Percentiles rank a stretch among this genome's conserved stretches.
phyloP scores from a whole-genome alignment of 2,113 vertebrate genomes.

The Sphaerodactylus townsendi region DNA sequence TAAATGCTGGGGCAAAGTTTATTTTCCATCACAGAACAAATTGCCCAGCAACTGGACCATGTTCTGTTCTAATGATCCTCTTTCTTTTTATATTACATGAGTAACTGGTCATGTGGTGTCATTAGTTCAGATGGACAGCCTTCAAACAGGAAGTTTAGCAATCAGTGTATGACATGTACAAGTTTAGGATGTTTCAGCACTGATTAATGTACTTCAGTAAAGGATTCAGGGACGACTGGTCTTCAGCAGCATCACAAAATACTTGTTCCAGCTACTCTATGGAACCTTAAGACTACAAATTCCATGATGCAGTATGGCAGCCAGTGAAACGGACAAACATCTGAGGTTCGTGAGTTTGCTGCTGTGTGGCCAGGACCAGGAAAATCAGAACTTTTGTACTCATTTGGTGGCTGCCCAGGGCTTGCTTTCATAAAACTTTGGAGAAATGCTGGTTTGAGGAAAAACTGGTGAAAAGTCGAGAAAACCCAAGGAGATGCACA shows the following conservation, averaged over 20 bases:
- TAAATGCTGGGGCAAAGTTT: conserved; percentile 53
- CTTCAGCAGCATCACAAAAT: not conserved
- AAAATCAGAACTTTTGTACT: too few relatives aligned
- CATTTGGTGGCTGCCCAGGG: too few relatives aligned
- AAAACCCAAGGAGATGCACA: too few relatives aligned
- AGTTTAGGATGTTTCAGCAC: not conserved
- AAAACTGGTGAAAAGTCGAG: too few relatives aligned
- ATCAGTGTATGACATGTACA: not conserved
- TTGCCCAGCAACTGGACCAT: conserved; percentile 37
- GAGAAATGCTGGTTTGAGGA: too few relatives aligned
- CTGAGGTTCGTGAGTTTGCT: too few relatives aligned
- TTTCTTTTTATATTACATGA: conserved; percentile 49
- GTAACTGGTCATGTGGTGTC: conserved; percentile 58
- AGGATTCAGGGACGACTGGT: not conserved
- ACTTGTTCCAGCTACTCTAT: not conserved
- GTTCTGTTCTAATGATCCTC: conserved; percentile 19
- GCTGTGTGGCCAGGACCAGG: too few relatives aligned
- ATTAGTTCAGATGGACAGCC: conserved; percentile 14
- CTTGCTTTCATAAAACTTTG: too few relatives aligned
- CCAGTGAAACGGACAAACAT: not conserved
- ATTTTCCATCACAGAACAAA: conserved; percentile 56
- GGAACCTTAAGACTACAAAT: not conserved
- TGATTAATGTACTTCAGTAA: too few relatives aligned
- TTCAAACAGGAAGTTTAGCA: not conserved
- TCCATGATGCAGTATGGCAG: too few relatives aligned